Evolutionary conservation across 2,113 vertebrate genomes (phyloP), one percentile per base, ranked within the genome.

Genomic region (Leiothrix lutea): DNA sequence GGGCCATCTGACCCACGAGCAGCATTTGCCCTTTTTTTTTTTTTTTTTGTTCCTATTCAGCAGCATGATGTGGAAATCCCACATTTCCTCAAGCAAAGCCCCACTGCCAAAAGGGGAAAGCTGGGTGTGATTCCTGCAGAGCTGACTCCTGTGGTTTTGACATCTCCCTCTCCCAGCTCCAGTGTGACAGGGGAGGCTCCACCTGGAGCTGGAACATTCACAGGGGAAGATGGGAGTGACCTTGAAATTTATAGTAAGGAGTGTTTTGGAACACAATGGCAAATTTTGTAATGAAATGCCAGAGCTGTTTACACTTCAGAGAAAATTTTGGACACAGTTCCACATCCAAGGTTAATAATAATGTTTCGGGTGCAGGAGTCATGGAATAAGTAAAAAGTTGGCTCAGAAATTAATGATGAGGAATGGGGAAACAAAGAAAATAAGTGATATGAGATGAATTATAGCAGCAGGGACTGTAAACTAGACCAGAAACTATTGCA

Each of bases 291-390:
- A 94, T 47, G 36, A 88, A 86, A 90, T 86, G 79, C 65, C 93
- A 88, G 77, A 90, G 72, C n/a, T 97, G 95, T 96, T 96, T 93
- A 96, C 75, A 40, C 88, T 96, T 74, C 72, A 60, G 75, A 86
- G 42, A 72, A 61, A 45, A 57, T 88, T 95, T 94, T 96, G 94
- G 92, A 94, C 72, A 12, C 80, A 54, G 92, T 90, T 96, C 95
- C 82, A 94, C 16, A 11, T 88, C 36, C 88, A 88, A 95, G 92
- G 90, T 92, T 94, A 90, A 90, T 67, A 90, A 80, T 90, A 92
- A 86, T 53, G 40, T 57, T 90, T 88, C 0, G 14, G 72, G 69
- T 0, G 1, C 82, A 90, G 75, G 60, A 96, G 72, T 93, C 64
- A 36, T 48, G 56, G 57, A 94, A 47, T 84, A 90, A 96, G 86